Base-by-base conservation (phyloP, 2,797 vertebrate genomes). In the Gymnopithys bicolor region DNA sequence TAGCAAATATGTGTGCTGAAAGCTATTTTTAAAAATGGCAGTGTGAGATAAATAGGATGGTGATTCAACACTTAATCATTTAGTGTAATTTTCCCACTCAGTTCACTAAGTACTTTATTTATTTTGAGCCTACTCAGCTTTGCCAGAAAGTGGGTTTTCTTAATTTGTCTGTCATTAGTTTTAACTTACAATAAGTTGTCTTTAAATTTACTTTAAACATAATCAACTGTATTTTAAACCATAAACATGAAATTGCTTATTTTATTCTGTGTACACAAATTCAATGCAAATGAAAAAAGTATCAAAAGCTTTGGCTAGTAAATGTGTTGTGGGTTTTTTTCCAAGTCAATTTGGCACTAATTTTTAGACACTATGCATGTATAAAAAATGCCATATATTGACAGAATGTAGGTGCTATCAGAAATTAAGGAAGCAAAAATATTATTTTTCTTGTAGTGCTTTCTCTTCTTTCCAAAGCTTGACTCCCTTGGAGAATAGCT, bases 11-110 rank as follows among this genome's bases (percentile, higher is more conserved):
- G 32, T 23, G 58, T 0, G 0, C 21, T 90, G 71, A 87, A 76
- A 82, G 30, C 10, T 96, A 51, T 81, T 96, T 95, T 84, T 41
- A 76, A 93, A 95, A 91, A 87, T 51, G 52, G 2, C 45, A 91
- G 18, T 39, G 32, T 92, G 76, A 85, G 79, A 59, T 90, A 89
- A 93, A 86, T 93, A 63, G 37, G 43, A 80, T 64, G 43, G 48
- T 87, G 80, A 87, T 75, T 94, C 79, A 76, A 84, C 80, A 89
- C 59, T 90, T 94, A 90, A 92, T 95, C 15, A 90, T 84, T 92
- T 89, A 79, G 69, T 87, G 63, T 68, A 82, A 87, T 96, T 95
- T 95, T 77, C 74, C 63, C 67, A 56, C 88, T 93, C 56, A 79
- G 35, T 90, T 93, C 51, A 41, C 30, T 67, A 71, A 93, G 66